phyloP scores from a whole-genome alignment of 2,888 invertebrate species.

The Drosophila antonietae region DNA sequence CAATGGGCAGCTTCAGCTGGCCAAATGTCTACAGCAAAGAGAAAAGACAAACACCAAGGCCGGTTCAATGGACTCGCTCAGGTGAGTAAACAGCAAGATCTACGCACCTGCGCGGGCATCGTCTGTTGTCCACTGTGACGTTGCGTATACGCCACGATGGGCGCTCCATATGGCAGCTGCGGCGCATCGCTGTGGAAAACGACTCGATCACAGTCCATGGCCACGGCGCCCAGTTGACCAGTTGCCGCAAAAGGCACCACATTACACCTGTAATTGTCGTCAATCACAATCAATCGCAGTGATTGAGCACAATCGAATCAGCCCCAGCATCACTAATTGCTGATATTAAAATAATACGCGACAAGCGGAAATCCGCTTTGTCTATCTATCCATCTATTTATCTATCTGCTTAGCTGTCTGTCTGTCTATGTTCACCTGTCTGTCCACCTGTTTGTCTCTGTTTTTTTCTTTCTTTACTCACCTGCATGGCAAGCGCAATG shows the following conservation, averaged over 20 bases:
- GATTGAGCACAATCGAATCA: conserved; percentile 47
- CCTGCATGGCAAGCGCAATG: conserved; percentile 91
- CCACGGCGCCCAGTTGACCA: conserved; percentile 86
- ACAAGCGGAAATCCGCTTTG: conserved; percentile 59
- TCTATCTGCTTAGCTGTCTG: background rate
- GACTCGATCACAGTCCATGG: conserved; percentile 93
- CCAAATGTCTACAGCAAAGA: conserved; percentile 86
- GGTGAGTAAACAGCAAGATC: background rate
- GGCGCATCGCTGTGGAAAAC: conserved; percentile 93
- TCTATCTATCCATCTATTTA: background rate
- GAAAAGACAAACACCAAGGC: background rate
- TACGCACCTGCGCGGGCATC: conserved; percentile 89
- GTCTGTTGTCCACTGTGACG: conserved; percentile 92
- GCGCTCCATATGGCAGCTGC: conserved; percentile 91
- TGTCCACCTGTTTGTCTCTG: conserved; percentile 1
- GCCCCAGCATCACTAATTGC: conserved; percentile 52
- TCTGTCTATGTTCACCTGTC: conserved; percentile 10
- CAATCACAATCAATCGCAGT: conserved; percentile 29
- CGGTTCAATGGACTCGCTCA: conserved; percentile 1
- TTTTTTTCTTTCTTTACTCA: conserved; percentile 62
- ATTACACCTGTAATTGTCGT: conserved; percentile 85
- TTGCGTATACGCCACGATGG: conserved; percentile 92
- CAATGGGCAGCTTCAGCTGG: conserved; percentile 89
- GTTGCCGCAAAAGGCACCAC: conserved; percentile 85
- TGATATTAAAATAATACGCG: conserved; percentile 58